These are phyloP conservation scores for Diaperis boleti DNA, from an alignment of 2,888 invertebrate genomes.

Conservation along the genomic window DNA sequence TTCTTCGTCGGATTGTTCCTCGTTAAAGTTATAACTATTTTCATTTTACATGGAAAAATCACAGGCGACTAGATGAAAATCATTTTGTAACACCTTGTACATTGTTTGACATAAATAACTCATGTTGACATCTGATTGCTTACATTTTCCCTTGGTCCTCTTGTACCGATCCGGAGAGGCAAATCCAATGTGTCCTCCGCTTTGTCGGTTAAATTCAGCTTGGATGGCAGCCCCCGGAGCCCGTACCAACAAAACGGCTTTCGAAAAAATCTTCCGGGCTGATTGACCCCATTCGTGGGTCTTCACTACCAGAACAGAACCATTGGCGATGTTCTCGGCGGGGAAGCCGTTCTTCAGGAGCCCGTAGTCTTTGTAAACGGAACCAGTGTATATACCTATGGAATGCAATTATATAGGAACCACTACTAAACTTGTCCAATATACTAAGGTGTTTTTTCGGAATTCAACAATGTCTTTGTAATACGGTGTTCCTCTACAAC, in stretches of 20 bases:
- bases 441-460: no score
- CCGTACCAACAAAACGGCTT: conserved; percentile 78
- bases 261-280: conserved; percentile 72
- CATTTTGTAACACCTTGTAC: not conserved
- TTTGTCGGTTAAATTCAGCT: conserved; percentile 85
- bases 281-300: conserved; percentile 80
- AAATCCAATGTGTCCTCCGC: conserved; percentile 84
- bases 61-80: not conserved
- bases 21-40: no score
- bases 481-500: no score
- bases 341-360: conserved; percentile 83
- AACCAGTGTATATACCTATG: conserved; percentile 80
- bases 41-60: no score
- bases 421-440: no score
- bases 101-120: no score
- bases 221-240: conserved; percentile 80
- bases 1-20: no score
- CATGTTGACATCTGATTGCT: no score
- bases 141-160: conserved; percentile 73
- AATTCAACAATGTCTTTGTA: no score
- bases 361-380: conserved; percentile 85
- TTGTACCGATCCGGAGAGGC: conserved; percentile 77
- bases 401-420: no score
- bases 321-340: conserved; percentile 81
- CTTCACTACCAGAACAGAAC: conserved; percentile 82